Base-by-base conservation (phyloP, 1,140 invertebrate species). In the Pararge aegeria region DNA sequence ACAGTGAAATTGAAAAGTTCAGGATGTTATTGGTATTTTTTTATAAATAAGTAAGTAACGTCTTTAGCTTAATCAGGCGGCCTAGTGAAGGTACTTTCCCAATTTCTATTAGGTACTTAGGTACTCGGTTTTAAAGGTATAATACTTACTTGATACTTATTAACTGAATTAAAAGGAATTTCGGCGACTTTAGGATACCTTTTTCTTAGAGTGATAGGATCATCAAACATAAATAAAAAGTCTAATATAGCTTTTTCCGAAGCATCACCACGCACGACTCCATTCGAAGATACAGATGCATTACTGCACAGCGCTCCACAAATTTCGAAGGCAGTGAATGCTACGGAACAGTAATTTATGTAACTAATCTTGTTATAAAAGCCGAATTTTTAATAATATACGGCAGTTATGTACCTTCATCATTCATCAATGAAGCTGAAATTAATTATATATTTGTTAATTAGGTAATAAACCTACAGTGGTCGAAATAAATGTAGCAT, bases 131-230 rank as follows among this genome's bases (percentile, higher is more conserved):
- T n/a, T n/a, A n/a, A n/a, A n/a, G n/a, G n/a, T n/a, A n/a, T n/a
- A n/a, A n/a, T 62, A 94, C 48, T 95, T 91, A 90, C 97, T 96
- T 70, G 92, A 92, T 89, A 89, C 55, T 87, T 87, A 66, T 85
- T 86, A 4, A 68, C 64, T 5, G 84, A 87, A 53, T 83, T 89
- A 44, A 97, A 89, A 0, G 94, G 87, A 69, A 86, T 92, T 75
- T 90, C 88, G 1, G 70, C 76, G 10, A 88, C 59, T 74, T 83
- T 88, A 0, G 83, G 80, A 68, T 64, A 78, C 7, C 55, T 68
- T 12, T 61, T 40, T 15, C 81, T 68, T 5, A 80, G 62, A 7
- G 59, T 20, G 19, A 64, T 50, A 2, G 78, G 76, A 56, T 85
- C 70, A 29, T 75, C 67, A 34, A 62, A 73, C 46, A 75, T 61